phyloP scores from a whole-genome alignment of 2,113 vertebrate genomes.

The Chloroceryle aenea region DNA sequence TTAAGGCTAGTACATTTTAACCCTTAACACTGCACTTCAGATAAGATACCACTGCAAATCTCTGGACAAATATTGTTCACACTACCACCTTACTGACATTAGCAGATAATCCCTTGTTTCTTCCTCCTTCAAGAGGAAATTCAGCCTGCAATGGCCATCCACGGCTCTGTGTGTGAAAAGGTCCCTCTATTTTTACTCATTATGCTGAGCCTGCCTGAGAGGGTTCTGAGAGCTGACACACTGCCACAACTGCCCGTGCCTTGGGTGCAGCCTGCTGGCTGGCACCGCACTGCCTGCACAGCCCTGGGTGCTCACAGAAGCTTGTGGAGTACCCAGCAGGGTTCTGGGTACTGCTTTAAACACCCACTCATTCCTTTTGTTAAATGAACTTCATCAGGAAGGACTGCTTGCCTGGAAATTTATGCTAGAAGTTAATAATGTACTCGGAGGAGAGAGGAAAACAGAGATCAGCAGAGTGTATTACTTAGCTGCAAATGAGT shows the following conservation, averaged over 20 bases:
- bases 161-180: neutral
- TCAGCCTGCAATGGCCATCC: neutral
- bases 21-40: neutral
- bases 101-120: neutral
- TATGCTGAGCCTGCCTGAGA: neutral
- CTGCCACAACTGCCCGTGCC: neutral
- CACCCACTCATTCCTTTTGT: neutral
- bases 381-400: neutral
- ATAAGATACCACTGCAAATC: neutral
- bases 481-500: neutral
- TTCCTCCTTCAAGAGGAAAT: neutral
- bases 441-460: neutral
- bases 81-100: neutral
- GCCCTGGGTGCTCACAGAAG: neutral
- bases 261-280: fast-evolving
- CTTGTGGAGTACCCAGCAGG: neutral
- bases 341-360: neutral
- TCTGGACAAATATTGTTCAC: neutral
- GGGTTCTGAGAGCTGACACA: neutral
- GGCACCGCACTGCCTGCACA: neutral
- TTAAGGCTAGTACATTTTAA: neutral
- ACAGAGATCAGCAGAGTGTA: neutral
- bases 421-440: neutral
- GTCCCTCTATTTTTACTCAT: neutral
- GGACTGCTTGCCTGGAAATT: neutral